Base-by-base conservation (phyloP, 2,113 vertebrate species). In the Gymnorhina tibicen region DNA sequence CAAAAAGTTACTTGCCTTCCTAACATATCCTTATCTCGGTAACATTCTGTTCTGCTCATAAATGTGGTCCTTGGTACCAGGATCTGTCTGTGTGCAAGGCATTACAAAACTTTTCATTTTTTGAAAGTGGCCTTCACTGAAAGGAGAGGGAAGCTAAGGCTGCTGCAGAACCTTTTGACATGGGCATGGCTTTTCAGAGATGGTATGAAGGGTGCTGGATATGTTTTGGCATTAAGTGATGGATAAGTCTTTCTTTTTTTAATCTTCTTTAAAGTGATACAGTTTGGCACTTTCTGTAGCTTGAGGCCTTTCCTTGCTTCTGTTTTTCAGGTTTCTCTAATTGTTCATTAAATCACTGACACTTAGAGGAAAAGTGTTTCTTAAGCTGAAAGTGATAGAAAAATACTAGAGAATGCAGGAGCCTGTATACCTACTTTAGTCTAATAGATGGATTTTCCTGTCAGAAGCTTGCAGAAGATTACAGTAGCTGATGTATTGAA, bases 371-470 rank as follows among this genome's bases (percentile, higher is more conserved):
- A 62, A 75, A 18, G 4, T 49, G 16, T 79, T 95, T 68, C 59
- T 52, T 39, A 22, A 73, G 30, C 17, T 87, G 28, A 67, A 89
- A 91, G 68, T 63, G 1, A 22, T 7, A 9, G 41, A 35, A 76
- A 66, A 89, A 35, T 42, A 28, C 7, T 67, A 35, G 27, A 63
- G 53, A 50, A 55, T 47, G 13, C 14, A 62, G 62, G 55, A 79
- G 4, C 6, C 21, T 76, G 44, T 88, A 30, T 53, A 32, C 28
- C 6, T 83, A 33, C 16, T 11, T 84, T 81, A 74, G 13, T 62
- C 22, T 80, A 44, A 50, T n/a, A 58, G 35, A 32, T 70, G 35
- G 39, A 55, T 93, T 91, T 88, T 92, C 60, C 35, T 92, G 27
- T 47, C 41, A 72, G 62, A 91, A 89, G 66, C 39, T 81, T 92